phyloP scores from a whole-genome alignment of 2,113 vertebrate genomes.

The Acanthochromis polyacanthus region DNA sequence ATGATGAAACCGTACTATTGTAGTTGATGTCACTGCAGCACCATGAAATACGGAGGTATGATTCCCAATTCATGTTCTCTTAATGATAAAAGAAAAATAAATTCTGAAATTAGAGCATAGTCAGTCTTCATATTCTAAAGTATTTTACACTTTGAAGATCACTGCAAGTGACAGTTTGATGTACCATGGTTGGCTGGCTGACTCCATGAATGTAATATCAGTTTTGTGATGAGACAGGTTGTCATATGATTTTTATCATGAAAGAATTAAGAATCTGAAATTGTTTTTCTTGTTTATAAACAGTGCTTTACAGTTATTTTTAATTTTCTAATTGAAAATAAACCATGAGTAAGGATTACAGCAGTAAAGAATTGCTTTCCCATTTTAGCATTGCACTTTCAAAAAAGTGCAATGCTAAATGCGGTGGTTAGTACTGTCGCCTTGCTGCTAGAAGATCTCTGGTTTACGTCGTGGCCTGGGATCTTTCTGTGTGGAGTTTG shows the following conservation, averaged over 20 bases:
- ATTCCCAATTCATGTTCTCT: background rate
- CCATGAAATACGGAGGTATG: background rate
- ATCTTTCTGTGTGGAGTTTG: too few species aligned
- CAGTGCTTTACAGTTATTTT: background rate
- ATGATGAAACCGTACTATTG: background rate
- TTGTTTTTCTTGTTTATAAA: background rate
- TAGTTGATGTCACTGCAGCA: background rate
- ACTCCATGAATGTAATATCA: background rate
- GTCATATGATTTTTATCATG: background rate
- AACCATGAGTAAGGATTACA: too few species aligned
- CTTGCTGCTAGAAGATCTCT: too few species aligned
- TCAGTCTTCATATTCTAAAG: background rate
- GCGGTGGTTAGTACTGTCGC: too few species aligned
- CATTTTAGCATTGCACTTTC: too few species aligned
- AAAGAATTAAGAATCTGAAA: background rate
- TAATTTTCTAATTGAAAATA: too few species aligned
- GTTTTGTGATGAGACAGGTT: background rate
- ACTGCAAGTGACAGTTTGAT: background rate
- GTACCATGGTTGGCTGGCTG: too few species aligned
- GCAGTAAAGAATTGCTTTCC: too few species aligned
- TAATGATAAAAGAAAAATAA: background rate
- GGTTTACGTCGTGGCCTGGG: too few species aligned
- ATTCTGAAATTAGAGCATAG: background rate
- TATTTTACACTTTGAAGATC: background rate
- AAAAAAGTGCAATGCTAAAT: too few species aligned